phyloP scores from a whole-genome alignment of 2,888 invertebrate species.

The Drosophila algonquin region DNA sequence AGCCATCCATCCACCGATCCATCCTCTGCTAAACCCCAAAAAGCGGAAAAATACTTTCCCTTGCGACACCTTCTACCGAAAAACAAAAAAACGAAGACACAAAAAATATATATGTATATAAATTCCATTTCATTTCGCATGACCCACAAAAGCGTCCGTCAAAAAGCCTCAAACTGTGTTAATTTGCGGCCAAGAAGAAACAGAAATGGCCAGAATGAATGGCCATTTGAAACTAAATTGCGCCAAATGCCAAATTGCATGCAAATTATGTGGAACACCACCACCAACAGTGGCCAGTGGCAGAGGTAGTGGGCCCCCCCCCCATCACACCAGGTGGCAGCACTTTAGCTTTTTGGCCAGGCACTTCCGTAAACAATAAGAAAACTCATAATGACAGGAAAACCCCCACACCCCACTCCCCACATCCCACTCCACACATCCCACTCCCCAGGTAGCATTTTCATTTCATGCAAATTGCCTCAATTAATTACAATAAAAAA shows the following conservation, averaged over 20 bases:
- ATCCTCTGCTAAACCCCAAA: constrained; percentile 25
- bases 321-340: neutral
- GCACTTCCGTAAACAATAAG: constrained; percentile 66
- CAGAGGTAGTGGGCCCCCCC: too few relatives aligned
- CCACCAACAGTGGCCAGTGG: too few relatives aligned
- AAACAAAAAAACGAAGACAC: constrained; percentile 11
- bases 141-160: constrained; percentile 49
- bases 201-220: constrained; percentile 23
- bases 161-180: constrained; percentile 66
- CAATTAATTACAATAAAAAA: constrained; percentile 48
- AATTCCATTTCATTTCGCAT: constrained; percentile 69
- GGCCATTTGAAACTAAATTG: constrained; percentile 63
- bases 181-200: constrained; percentile 55
- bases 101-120: constrained; percentile 4
- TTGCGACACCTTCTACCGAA: constrained; percentile 37
- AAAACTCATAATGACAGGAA: constrained; percentile 44
- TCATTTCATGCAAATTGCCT: constrained; percentile 49
- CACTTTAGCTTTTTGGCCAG: constrained; percentile 11
- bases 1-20: constrained; percentile 21
- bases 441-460: constrained; percentile 19
- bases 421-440: neutral
- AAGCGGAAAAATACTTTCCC: constrained; percentile 66
- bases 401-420: neutral
- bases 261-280: constrained; percentile 74
- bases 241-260: constrained; percentile 73